Percentiles rank a stretch among this genome's conserved stretches.
Conservation (phyloP, 2,113 vertebrate genomes). For the human region GRCh38 chr2:233511501-233512000, state of each 20-base stretch:
- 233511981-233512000: not conserved
- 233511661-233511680: not conserved
- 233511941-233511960: not conserved
- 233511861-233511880: not conserved
- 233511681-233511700: not conserved
- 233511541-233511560: not conserved
- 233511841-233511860: not conserved
- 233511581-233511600: not conserved
- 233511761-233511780: constrained; percentile 92
- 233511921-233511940: not conserved
- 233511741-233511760: constrained; percentile 90
- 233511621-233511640: not conserved
- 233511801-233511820: not conserved
- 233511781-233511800: constrained; percentile 91
- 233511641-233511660: not conserved
- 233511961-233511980: not conserved
- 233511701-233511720: constrained; percentile 88
- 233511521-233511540: not conserved
- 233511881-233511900: not conserved
- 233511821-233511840: constrained; percentile 8
- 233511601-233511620: not conserved
- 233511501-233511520: not conserved
- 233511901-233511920: not conserved
- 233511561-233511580: not conserved
- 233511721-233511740: constrained; percentile 91